Base-by-base conservation (phyloP, 2,113 vertebrate species). In the Xiphias gladius region DNA sequence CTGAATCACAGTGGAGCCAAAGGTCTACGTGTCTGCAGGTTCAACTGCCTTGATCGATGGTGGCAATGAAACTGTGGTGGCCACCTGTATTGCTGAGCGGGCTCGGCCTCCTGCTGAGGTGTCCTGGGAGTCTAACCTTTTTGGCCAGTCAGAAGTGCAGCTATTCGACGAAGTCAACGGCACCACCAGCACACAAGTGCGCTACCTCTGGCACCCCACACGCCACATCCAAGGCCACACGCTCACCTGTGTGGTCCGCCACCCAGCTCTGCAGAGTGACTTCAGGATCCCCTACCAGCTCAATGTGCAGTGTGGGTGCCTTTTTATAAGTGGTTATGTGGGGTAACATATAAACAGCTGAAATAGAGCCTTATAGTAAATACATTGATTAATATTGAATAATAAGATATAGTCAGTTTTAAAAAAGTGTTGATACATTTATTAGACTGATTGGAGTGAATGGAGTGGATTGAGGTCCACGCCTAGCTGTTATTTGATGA, bases 241-340 rank as follows among this genome's bases (percentile, higher is more conserved):
- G 3, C 94, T 99, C 80, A 96, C 97, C 57, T 99, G 98, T 62
- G 90, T 99, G 73, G 97, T 99, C 74, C 96, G 94, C 70, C 98
- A 99, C 91, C 98, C 97, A 11, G 96, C 98, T 41, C 95, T 99
- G 90, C 96, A 96, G 73, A 96, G 91, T 48, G 97, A 97, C 84
- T 94, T 98, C 79, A 95, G 98, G 88, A 96, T 97, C 69, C 96
- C 96, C 65, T 96, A 97, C 37, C 79, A 96, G 75, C 86, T 99
- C 92, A 97, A 98, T 79, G 98, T 99, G 87, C 96, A 97, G 78
- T 99, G 98, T 99, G 93, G 96, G 98, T 95, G 22, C 52, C 73
- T 83, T n/a, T n/a, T n/a, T 50, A 32, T 46, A 16, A 54, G 14
- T 75, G 24, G 7, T 58, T 52, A 6, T 64, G 37, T 76, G 65